Conservation (phyloP, 2,797 vertebrate species). For the Crenichthys baileyi region DNA sequence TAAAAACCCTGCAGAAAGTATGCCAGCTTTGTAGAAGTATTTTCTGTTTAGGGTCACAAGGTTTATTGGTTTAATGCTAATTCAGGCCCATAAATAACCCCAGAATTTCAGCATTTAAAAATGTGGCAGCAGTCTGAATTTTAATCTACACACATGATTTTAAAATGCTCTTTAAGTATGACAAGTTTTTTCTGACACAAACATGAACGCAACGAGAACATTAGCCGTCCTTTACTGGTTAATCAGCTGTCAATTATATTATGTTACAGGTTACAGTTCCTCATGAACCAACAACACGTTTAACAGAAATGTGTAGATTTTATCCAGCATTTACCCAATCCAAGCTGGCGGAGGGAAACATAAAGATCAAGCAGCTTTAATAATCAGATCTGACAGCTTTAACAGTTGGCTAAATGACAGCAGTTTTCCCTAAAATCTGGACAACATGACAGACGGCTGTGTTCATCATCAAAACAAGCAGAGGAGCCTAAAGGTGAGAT, state of each 20-base stretch:
- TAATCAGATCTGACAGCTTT: constrained; percentile 60
- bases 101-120: not conserved
- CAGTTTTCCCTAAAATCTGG: constrained; percentile 12
- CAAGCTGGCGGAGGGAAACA: not conserved
- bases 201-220: not conserved
- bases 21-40: not conserved
- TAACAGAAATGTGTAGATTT: not conserved
- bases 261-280: not conserved
- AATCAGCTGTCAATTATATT: not conserved
- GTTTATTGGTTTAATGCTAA: no score
- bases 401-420: constrained; percentile 39
- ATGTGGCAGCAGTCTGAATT: no score
- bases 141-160: no score
- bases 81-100: not conserved
- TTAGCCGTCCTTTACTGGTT: not conserved
- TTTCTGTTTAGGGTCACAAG: not conserved
- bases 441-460: constrained; percentile 39
- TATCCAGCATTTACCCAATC: not conserved
- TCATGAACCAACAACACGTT: not conserved
- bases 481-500: constrained; percentile 24
- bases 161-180: not conserved
- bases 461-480: constrained; percentile 38
- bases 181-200: not conserved
- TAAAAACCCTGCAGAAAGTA: no score
- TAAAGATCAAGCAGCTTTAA: not conserved